These are phyloP conservation scores for Ctenicera cuprea DNA, from an alignment of 2,888 invertebrate genomes.

Conservation along the genomic window DNA sequence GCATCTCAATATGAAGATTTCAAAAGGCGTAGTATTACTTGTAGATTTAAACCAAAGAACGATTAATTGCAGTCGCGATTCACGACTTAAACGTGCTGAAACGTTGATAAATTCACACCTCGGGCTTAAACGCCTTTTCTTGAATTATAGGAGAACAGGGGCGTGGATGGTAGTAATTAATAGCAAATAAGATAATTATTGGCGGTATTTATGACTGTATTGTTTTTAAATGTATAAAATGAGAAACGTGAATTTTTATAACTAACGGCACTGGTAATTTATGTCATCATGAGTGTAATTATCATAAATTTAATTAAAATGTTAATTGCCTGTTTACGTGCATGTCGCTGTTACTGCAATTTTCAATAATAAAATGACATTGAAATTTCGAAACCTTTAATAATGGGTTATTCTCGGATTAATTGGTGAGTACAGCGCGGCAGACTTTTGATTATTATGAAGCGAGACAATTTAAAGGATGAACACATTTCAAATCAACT, in stretches of 20 bases:
- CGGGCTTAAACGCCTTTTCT: not conserved
- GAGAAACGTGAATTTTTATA: not conserved
- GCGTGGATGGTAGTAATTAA: not conserved
- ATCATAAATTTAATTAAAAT: not conserved
- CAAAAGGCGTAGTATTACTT: too few relatives aligned
- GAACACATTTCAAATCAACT: too few relatives aligned
- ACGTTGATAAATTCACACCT: conserved; percentile 6
- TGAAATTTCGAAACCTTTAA: too few relatives aligned
- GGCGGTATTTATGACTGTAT: conserved; percentile 15
- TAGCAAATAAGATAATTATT: not conserved
- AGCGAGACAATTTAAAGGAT: too few relatives aligned
- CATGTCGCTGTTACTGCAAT: too few relatives aligned
- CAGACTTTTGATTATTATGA: too few relatives aligned
- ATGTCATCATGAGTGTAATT: not conserved
- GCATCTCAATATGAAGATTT: not conserved
- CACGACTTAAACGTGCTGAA: conserved; percentile 5
- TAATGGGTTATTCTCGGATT: too few relatives aligned
- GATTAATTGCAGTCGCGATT: not conserved
- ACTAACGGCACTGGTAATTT: not conserved
- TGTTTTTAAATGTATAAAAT: not conserved
- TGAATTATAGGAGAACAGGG: not conserved
- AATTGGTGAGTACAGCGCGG: too few relatives aligned
- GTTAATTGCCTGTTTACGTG: not conserved
- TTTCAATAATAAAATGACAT: too few relatives aligned
- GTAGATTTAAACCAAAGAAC: too few relatives aligned